These are phyloP conservation scores for Anabas testudineus DNA, from an alignment of 2,797 vertebrate genomes.

Conservation along the genomic window DNA sequence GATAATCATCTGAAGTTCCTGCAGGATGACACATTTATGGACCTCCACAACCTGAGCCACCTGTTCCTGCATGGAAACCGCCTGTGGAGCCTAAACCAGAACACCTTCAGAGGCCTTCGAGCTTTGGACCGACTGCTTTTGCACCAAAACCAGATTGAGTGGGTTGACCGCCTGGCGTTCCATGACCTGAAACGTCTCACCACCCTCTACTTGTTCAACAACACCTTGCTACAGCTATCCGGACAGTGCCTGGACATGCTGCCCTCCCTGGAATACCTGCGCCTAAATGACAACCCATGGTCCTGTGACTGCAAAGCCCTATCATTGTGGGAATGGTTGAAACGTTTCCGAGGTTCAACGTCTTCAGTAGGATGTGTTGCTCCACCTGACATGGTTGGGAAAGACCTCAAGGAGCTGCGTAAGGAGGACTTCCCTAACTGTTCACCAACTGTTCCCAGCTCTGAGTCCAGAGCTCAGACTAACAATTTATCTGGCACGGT, in stretches of 20 bases:
- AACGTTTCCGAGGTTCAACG: constrained; percentile 93
- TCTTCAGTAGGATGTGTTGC: constrained; percentile 89
- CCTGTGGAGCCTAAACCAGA: constrained; percentile 95
- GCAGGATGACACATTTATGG: constrained; percentile 95
- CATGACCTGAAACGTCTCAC: constrained; percentile 95
- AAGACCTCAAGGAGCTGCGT: constrained; percentile 91
- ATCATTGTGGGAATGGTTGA: constrained; percentile 97
- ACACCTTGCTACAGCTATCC: constrained; percentile 92
- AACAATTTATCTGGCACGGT: constrained; percentile 90
- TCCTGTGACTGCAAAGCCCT: constrained; percentile 93
- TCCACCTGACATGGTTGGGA: constrained; percentile 86
- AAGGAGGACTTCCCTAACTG: constrained; percentile 93
- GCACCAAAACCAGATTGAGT: constrained; percentile 96
- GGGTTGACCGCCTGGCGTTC: constrained; percentile 93
- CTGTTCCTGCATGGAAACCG: constrained; percentile 98
- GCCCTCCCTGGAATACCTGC: constrained; percentile 93
- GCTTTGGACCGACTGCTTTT: constrained; percentile 95
- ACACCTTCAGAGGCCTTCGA: constrained; percentile 94
- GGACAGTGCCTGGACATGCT: constrained; percentile 93
- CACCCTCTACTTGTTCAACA: constrained; percentile 97
- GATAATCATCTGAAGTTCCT: constrained; percentile 97
- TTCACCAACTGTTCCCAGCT: constrained; percentile 80
- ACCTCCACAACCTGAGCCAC: constrained; percentile 98
- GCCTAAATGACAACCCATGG: constrained; percentile 98
- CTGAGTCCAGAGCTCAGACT: constrained; percentile 94